Evolutionary conservation across 1,140 invertebrate genomes (phyloP).

Genomic region (Pachypeltis micranthus): DNA sequence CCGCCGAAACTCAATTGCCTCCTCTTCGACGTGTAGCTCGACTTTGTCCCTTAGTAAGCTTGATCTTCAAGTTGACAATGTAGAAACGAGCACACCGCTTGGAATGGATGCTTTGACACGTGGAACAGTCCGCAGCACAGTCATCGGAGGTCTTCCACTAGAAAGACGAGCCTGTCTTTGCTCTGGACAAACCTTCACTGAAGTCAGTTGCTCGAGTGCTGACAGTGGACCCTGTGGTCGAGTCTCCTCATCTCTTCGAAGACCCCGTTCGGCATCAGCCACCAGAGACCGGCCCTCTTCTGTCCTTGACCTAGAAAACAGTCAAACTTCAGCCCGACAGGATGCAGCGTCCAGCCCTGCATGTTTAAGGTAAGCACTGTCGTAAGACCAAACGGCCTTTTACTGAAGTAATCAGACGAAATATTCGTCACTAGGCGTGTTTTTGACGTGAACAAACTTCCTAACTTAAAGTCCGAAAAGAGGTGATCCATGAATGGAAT

Average conservation of each 20-base stretch:
- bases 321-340: no score
- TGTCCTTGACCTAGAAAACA: no score
- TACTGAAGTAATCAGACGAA: no score
- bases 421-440: no score
- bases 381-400: no score
- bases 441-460: no score
- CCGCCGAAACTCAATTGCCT: not conserved
- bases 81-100: not conserved
- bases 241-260: not conserved
- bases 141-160: not conserved
- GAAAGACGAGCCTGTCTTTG: not conserved
- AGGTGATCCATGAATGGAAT: no score
- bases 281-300: no score
- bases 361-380: no score
- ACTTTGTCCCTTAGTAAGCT: not conserved
- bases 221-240: not conserved
- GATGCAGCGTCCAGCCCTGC: no score
- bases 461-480: no score
- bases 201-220: not conserved
- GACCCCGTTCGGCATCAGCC: not conserved
- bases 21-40: not conserved
- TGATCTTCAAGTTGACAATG: not conserved
- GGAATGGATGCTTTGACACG: not conserved
- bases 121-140: not conserved
- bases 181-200: not conserved